phyloP scores from a whole-genome alignment of 2,113 vertebrate genomes.

The Anser brachyrhynchus region DNA sequence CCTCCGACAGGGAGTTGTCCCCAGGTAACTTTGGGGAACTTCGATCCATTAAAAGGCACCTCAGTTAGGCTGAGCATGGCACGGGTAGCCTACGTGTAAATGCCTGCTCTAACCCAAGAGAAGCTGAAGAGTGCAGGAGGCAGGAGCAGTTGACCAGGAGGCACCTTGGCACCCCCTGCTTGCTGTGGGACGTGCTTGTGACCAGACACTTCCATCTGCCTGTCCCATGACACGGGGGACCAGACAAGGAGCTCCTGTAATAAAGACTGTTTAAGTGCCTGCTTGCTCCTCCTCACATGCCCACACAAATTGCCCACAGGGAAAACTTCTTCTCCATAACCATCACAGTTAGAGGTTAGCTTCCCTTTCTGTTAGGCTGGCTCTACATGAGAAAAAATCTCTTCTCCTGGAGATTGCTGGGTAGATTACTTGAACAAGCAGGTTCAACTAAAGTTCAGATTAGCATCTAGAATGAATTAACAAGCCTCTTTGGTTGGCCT shows the following conservation, averaged over 20 bases:
- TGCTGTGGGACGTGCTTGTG: neutral
- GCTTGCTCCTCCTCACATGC: neutral
- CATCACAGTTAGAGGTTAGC: neutral
- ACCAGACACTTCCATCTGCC: neutral
- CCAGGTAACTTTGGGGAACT: neutral
- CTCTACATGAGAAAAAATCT: slow-evolving; percentile 3
- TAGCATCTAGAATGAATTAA: slow-evolving; percentile 37
- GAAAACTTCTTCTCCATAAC: neutral
- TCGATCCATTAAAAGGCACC: neutral
- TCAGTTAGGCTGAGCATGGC: neutral
- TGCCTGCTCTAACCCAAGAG: neutral
- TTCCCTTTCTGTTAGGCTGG: slow-evolving; percentile 25
- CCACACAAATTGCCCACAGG: neutral
- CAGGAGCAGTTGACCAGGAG: neutral
- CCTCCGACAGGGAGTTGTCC: neutral
- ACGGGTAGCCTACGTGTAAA: neutral
- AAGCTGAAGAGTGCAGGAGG: neutral
- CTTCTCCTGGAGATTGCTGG: neutral
- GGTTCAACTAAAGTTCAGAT: slow-evolving; percentile 46
- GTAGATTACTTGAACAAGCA: neutral
- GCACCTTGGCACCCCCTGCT: neutral
- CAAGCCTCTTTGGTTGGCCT: neutral
- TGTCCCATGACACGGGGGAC: no score
- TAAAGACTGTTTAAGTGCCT: neutral
- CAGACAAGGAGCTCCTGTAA: neutral